phyloP scores from a whole-genome alignment of 2,113 vertebrate genomes.

The Ochotona princeps region DNA sequence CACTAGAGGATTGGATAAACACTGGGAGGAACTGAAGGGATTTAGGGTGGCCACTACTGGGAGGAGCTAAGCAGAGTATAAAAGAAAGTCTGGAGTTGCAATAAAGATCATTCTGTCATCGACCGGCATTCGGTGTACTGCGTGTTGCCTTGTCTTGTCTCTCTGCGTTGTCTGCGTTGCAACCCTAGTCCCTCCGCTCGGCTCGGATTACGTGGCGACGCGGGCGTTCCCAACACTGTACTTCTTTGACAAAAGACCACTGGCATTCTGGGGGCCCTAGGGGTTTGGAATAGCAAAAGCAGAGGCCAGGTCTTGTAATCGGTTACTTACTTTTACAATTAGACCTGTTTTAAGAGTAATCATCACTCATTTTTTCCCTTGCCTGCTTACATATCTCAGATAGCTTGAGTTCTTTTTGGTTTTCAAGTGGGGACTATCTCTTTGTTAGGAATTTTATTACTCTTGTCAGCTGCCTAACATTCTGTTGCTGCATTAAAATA shows the following conservation, averaged over 20 bases:
- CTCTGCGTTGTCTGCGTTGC: too few species aligned
- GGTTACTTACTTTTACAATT: not conserved
- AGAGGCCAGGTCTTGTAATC: not conserved
- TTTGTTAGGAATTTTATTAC: conserved; percentile 66
- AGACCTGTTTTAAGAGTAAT: not conserved
- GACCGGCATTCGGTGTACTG: too few species aligned
- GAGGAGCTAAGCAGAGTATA: too few species aligned
- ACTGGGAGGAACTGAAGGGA: too few species aligned
- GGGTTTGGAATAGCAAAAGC: not conserved
- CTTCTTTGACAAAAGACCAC: not conserved
- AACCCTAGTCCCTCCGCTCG: too few species aligned
- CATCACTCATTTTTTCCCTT: not conserved
- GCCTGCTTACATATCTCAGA: not conserved
- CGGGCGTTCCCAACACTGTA: too few species aligned
- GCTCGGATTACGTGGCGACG: too few species aligned
- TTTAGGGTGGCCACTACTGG: too few species aligned
- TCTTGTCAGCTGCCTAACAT: conserved; percentile 67
- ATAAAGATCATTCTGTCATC: too few species aligned
- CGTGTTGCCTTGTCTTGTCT: too few species aligned
- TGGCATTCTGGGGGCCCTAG: not conserved
- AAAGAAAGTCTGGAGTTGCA: too few species aligned
- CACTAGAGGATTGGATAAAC: too few species aligned
- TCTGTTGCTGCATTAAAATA: conserved; percentile 70
- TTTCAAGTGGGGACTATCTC: conserved; percentile 55
- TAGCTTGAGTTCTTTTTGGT: conserved; percentile 28